Conservation (phyloP, 2,797 vertebrate species). For the Erpetoichthys calabaricus region DNA sequence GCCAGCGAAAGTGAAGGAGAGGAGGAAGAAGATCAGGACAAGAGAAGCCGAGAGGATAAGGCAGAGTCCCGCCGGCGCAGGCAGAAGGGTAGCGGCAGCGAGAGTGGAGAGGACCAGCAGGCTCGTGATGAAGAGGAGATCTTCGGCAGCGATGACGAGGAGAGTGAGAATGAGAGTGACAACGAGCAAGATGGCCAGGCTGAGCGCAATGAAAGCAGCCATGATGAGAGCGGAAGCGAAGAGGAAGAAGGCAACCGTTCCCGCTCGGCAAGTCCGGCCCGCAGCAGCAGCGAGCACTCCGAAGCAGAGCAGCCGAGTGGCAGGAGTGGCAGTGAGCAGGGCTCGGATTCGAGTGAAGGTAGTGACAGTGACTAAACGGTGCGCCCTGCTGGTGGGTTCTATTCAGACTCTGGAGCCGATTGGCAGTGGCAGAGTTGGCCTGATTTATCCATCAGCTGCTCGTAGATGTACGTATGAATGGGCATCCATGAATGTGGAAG, state of each 20-base stretch:
- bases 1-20: conserved; percentile 32
- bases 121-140: conserved; percentile 81
- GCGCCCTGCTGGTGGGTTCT: too few species aligned
- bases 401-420: too few species aligned
- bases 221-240: conserved; percentile 32
- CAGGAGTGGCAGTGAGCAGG: conserved; percentile 50
- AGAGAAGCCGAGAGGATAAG: conserved; percentile 17
- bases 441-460: too few species aligned
- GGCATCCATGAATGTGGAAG: too few species aligned
- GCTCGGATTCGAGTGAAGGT: conserved; percentile 65
- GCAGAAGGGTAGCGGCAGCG: conserved; percentile 42
- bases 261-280: conserved; percentile 59
- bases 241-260: conserved; percentile 26
- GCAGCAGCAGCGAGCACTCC: conserved; percentile 66
- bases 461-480: too few species aligned
- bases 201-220: conserved; percentile 12
- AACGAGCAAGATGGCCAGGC: conserved; percentile 32
- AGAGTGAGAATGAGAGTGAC: conserved; percentile 52
- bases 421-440: too few species aligned
- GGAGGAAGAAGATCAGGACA: conserved; percentile 25
- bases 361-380: conserved; percentile 65
- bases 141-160: conserved; percentile 64
- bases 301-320: conserved; percentile 55
- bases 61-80: conserved; percentile 20
- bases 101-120: conserved; percentile 57